Conservation (phyloP, 1,140 invertebrate genomes). For the Ips nitidus region DNA sequence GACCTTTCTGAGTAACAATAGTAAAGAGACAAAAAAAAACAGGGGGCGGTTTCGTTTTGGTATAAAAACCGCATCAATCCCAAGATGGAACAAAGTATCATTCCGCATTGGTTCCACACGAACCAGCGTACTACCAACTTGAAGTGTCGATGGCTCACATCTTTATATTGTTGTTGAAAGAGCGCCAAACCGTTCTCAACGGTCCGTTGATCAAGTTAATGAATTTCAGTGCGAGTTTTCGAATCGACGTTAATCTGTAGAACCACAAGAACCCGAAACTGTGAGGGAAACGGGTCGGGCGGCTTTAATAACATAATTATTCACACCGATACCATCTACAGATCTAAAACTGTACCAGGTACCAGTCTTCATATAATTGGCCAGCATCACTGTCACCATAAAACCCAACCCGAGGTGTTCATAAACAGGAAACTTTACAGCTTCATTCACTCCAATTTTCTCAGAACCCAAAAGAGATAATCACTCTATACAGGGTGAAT, state of each 20-base stretch:
- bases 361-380: constrained; percentile 13
- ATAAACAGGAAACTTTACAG: constrained; percentile 12
- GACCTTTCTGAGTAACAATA: too few relatives aligned
- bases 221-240: constrained; percentile 13
- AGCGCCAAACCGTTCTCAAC: constrained; percentile 4
- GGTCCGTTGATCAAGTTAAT: constrained; percentile 3
- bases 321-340: not conserved
- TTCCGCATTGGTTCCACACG: not conserved
- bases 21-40: too few relatives aligned
- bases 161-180: constrained; percentile 6
- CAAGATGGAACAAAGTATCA: too few relatives aligned
- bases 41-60: too few relatives aligned
- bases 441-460: constrained; percentile 16
- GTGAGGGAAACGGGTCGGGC: not conserved
- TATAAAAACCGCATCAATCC: too few relatives aligned
- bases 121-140: not conserved
- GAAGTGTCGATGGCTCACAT: not conserved
- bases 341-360: constrained; percentile 2
- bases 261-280: not conserved
- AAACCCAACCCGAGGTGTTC: constrained; percentile 16
- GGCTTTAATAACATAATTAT: not conserved
- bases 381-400: constrained; percentile 10
- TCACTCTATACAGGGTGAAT: too few relatives aligned
- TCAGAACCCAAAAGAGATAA: not conserved
- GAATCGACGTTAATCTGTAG: not conserved